Conservation (phyloP, 2,888 invertebrate genomes). For the Bellardia pandia region DNA sequence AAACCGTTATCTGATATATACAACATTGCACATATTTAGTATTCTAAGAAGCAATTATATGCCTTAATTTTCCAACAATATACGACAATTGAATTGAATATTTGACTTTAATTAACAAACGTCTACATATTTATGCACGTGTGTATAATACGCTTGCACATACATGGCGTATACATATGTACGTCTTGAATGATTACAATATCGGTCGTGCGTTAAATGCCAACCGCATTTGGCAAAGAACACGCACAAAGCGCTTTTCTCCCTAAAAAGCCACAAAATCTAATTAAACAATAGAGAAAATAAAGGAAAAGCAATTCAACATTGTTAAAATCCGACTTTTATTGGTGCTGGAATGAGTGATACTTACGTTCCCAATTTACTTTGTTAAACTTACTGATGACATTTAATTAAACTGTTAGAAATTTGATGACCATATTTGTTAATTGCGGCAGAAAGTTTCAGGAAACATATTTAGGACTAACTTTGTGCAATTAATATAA, state of each 20-base stretch:
- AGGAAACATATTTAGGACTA: no score
- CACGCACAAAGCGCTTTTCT: not conserved
- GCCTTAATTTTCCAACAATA: not conserved
- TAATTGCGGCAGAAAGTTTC: no score
- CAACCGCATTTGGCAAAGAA: slow-evolving; percentile 1
- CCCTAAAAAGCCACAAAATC: not conserved
- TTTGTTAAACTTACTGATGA: no score
- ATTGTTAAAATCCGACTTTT: not conserved
- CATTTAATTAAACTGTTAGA: no score
- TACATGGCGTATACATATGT: slow-evolving; percentile 17
- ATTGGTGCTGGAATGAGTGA: not conserved
- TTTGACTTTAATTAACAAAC: slow-evolving; percentile 27
- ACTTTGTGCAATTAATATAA: no score
- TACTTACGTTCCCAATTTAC: not conserved
- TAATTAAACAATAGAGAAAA: not conserved
- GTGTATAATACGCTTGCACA: not conserved
- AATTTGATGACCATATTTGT: no score
- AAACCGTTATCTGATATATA: no score
- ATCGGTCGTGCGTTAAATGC: slow-evolving; percentile 33
- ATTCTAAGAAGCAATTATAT: not conserved
- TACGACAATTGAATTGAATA: not conserved
- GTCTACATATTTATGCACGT: not conserved
- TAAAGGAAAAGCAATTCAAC: not conserved
- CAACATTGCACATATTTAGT: not conserved
- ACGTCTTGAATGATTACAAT: slow-evolving; percentile 15